A percentile compares a stretch with the other conserved stretches of the same genome.
These are phyloP conservation scores for Panthera tigris DNA, from an alignment of 2,113 vertebrate species.

Conservation along the genomic window DNA sequence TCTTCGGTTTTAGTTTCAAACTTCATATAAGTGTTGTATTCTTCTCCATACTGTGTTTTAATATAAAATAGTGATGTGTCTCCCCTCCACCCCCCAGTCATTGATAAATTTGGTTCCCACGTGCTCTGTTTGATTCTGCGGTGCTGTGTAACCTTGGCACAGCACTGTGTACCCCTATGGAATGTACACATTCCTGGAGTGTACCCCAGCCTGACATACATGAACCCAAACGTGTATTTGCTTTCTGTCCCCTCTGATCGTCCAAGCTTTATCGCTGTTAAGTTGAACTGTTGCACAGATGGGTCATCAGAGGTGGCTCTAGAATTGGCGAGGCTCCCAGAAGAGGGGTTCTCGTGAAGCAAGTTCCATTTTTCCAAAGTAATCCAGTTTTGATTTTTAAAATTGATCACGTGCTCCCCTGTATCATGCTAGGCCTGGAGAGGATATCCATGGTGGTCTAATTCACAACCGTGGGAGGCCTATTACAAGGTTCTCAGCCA, in stretches of 20 bases:
- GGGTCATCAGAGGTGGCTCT: not conserved
- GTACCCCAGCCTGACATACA: not conserved
- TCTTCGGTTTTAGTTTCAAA: slow-evolving; percentile 15
- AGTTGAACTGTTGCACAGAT: not conserved
- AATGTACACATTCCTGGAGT: not conserved
- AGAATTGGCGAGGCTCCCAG: not conserved
- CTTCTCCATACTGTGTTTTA: not conserved
- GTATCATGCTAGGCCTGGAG: not conserved
- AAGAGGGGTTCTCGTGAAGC: not conserved
- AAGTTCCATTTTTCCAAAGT: not conserved
- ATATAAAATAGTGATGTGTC: not conserved
- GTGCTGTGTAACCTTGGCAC: not conserved
- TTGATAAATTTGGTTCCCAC: not conserved
- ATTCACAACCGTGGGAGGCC: not conserved
- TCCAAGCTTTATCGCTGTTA: not conserved
- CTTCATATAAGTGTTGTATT: not conserved
- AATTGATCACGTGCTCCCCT: not conserved
- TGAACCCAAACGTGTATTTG: not conserved
- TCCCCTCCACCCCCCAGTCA: not conserved
- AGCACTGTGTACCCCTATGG: not conserved
- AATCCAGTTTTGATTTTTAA: not conserved
- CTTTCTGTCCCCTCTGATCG: not conserved
- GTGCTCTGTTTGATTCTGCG: not conserved
- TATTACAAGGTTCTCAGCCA: not conserved
- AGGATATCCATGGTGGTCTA: not conserved